Base-by-base conservation (phyloP, 2,113 vertebrate species). In the Ictalurus punctatus region DNA sequence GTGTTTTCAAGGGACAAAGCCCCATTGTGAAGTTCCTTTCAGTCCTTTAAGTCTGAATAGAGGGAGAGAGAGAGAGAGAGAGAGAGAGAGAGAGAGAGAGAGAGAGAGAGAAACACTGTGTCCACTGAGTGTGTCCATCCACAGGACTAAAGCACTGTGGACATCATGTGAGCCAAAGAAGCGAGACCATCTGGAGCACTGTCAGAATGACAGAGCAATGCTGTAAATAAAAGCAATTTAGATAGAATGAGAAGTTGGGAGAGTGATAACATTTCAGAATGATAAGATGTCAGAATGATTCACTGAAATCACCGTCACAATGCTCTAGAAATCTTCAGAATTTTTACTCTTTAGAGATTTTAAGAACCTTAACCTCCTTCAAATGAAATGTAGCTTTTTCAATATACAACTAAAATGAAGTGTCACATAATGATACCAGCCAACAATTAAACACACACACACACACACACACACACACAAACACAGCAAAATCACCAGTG, bases 1-100 rank as follows among this genome's bases (percentile, higher is more conserved):
- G 95, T 96, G 94, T 95, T 94, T 95, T 93, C 88, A 92, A 92
- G 85, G 71, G 92, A 97, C 96, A 98, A 97, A 96, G 95, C 91
- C 85, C 95, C 91, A 96, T 97, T 98, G 96, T 98, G 86, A 16
- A 84, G 90, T 90, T 83, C 65, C 85, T 89, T 90, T 94, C 91
- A 90, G 89, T 87, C 89, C 56, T 93, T 94, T 94, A 92, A 92
- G 93, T 95, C 93, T 94, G 93, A 94, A 93, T 94, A 95, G 90
- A 91, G 91, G 83, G 90, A 88, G 90, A 92, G 89, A 84, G 91
- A 87, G 80, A 91, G 91, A 85, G 90, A 89, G 90, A 92, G 89
- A 84, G 91, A 87, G 80, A 83, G 87, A 76, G 90, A 48, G 61
- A 48, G 83, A 69, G 63, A 52, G 21, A 73, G 63, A 73, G 63